Percentiles rank a stretch among this genome's conserved stretches.
Evolutionary conservation across 2,888 invertebrate genomes (phyloP).

Genomic region (Harpagoxenus sublaevis): DNA sequence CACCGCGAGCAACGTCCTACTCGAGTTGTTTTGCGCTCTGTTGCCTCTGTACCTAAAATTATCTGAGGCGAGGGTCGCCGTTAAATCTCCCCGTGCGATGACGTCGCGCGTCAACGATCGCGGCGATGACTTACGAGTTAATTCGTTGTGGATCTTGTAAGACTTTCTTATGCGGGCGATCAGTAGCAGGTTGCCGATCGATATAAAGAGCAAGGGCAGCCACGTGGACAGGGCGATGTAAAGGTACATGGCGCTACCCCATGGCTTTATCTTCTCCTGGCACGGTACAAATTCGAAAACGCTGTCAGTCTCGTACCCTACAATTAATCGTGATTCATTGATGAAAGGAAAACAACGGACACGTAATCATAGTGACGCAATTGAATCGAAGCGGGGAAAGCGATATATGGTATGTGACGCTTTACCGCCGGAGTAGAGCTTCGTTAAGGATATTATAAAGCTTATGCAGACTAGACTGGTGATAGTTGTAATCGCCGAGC

Average conservation of each 20-base stretch:
- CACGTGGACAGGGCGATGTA: slow-evolving; percentile 84
- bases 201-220: slow-evolving; percentile 83
- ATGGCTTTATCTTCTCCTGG: slow-evolving; percentile 79
- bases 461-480: slow-evolving; percentile 74
- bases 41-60: slow-evolving; percentile 73
- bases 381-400: not conserved
- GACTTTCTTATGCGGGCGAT: slow-evolving; percentile 80
- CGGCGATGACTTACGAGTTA: slow-evolving; percentile 76
- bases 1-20: slow-evolving; percentile 82
- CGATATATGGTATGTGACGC: slow-evolving; percentile 7
- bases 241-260: slow-evolving; percentile 82
- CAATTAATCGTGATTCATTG: slow-evolving; percentile 34
- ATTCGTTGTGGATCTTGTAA: slow-evolving; percentile 75
- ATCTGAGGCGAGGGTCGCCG: slow-evolving; percentile 62
- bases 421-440: slow-evolving; percentile 82
- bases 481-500: slow-evolving; percentile 74
- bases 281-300: slow-evolving; percentile 84
- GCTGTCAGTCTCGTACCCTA: slow-evolving; percentile 85
- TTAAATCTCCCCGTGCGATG: not conserved
- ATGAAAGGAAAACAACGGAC: not conserved
- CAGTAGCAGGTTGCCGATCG: slow-evolving; percentile 83
- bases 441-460: slow-evolving; percentile 80
- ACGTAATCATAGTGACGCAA: slow-evolving; percentile 1
- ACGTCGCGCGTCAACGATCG: not conserved
- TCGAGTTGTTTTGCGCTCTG: slow-evolving; percentile 75